Conservation (phyloP, 2,888 invertebrate genomes). For the Drosophila mettleri region DNA sequence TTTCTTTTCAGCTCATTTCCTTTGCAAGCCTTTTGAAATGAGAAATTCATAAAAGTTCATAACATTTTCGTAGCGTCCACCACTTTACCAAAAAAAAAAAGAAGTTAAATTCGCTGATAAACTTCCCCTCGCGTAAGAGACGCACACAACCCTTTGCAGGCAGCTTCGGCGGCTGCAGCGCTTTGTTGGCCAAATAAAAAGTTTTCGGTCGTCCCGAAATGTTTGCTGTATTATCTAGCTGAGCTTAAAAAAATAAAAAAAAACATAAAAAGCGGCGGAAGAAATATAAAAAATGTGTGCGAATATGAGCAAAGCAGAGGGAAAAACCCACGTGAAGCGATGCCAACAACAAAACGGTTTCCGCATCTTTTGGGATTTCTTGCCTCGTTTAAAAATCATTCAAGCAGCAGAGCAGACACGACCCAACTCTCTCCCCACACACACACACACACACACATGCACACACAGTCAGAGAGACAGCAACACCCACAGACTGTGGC, state of each 20-base stretch:
- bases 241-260: slow-evolving; percentile 33
- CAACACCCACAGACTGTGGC: slow-evolving; percentile 69
- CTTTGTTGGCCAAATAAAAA: slow-evolving; percentile 60
- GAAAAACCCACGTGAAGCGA: slow-evolving; percentile 69
- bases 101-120: slow-evolving; percentile 45
- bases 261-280: slow-evolving; percentile 16
- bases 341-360: slow-evolving; percentile 76
- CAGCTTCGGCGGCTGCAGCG: not conserved
- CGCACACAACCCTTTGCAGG: slow-evolving; percentile 30
- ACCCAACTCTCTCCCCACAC: slow-evolving; percentile 53
- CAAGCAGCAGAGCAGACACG: slow-evolving; percentile 78
- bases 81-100: slow-evolving; percentile 22
- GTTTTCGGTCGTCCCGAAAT: slow-evolving; percentile 30
- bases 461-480: slow-evolving; percentile 5
- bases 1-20: slow-evolving; percentile 4
- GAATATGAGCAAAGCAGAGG: slow-evolving; percentile 25
- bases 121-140: slow-evolving; percentile 3
- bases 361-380: slow-evolving; percentile 83
- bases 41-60: slow-evolving; percentile 40
- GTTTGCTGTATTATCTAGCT: slow-evolving; percentile 74
- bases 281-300: slow-evolving; percentile 38
- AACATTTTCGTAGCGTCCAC: slow-evolving; percentile 12
- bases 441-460: slow-evolving; percentile 6
- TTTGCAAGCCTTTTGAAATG: slow-evolving; percentile 3
- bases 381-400: slow-evolving; percentile 83